Evolutionary conservation across 2,113 vertebrate genomes (phyloP).

Genomic region (Progne subis): DNA sequence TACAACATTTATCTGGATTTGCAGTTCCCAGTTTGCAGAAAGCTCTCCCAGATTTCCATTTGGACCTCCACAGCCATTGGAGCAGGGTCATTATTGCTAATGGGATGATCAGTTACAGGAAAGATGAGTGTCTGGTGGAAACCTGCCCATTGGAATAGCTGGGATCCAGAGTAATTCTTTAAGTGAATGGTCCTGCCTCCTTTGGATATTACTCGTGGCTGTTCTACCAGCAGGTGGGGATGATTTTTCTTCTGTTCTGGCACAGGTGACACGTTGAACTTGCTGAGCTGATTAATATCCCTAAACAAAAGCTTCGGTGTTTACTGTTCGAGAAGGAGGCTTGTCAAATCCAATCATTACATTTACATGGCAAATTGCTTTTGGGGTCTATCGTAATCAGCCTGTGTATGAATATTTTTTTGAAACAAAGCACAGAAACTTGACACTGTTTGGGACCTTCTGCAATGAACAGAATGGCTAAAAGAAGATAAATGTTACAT

Average conservation of each 20-base stretch:
- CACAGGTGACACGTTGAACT: background rate
- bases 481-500: background rate
- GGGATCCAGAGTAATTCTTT: background rate
- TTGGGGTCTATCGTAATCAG: background rate
- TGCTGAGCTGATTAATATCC: constrained; percentile 14
- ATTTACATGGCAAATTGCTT: background rate
- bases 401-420: background rate
- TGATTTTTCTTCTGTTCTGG: constrained; percentile 8
- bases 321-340: constrained; percentile 20
- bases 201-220: background rate
- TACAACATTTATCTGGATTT: background rate
- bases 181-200: background rate
- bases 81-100: background rate
- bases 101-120: background rate
- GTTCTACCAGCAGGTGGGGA: background rate
- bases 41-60: background rate
- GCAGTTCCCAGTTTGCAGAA: background rate
- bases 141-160: background rate
- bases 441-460: background rate
- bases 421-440: background rate
- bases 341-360: constrained; percentile 35
- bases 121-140: background rate
- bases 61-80: background rate
- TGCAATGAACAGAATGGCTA: background rate
- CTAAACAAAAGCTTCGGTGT: constrained; percentile 31